Evolutionary conservation across 2,797 vertebrate species (phyloP).

Genomic region (Pygocentrus nattereri): DNA sequence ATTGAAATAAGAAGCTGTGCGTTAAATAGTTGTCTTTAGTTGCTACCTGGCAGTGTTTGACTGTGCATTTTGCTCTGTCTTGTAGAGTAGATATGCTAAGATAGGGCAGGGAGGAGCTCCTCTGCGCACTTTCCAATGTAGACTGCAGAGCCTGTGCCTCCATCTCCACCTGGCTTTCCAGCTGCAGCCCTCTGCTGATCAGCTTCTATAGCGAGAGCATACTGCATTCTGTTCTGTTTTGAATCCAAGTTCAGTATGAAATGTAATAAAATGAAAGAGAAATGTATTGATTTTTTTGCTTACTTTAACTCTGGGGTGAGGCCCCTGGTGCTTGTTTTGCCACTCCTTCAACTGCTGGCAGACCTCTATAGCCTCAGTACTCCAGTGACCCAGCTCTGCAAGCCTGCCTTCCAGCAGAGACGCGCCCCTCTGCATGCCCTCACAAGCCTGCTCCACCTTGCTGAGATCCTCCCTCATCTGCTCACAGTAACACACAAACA

Average conservation of each 20-base stretch:
- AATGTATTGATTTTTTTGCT: conserved; percentile 24
- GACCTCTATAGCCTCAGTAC: conserved; percentile 64
- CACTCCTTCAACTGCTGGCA: conserved; percentile 59
- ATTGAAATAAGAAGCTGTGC: too few relatives aligned
- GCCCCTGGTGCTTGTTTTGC: conserved; percentile 29
- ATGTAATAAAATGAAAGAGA: not conserved
- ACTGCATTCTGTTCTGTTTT: not conserved
- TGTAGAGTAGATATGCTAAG: conserved; percentile 66
- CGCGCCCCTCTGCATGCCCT: conserved; percentile 63
- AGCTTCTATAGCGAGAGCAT: conserved; percentile 68
- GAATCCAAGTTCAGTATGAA: not conserved
- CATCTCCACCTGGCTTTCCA: conserved; percentile 72
- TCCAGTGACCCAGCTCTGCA: conserved; percentile 71
- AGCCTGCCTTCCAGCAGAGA: conserved; percentile 69
- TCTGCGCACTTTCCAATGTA: conserved; percentile 60
- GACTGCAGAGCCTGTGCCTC: conserved; percentile 70
- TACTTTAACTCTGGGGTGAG: conserved; percentile 54
- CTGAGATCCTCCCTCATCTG: conserved; percentile 61
- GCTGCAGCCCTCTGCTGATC: conserved; percentile 72
- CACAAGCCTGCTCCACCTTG: conserved; percentile 63
- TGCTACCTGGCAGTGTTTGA: conserved; percentile 55
- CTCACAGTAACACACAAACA: not conserved
- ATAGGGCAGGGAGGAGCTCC: conserved; percentile 64
- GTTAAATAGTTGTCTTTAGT: not conserved
- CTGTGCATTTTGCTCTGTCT: conserved; percentile 68